Percentiles rank a stretch among this genome's conserved stretches.
Evolutionary conservation across 2,888 invertebrate species (phyloP).

Genomic region (Pollenia labialis): DNA sequence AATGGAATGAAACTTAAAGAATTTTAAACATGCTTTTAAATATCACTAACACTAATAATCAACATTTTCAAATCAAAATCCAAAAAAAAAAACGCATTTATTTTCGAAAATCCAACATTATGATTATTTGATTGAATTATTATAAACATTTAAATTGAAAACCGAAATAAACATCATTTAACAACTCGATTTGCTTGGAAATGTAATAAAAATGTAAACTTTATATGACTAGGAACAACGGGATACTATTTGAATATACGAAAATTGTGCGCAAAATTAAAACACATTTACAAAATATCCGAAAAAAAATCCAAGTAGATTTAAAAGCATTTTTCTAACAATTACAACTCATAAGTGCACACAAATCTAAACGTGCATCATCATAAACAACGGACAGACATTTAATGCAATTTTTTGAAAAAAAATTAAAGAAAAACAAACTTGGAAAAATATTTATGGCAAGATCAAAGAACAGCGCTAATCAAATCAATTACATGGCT

Average conservation of each 20-base stretch:
- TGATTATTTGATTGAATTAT: conserved; percentile 72
- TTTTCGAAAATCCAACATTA: conserved; percentile 31
- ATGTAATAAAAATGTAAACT: conserved; percentile 66
- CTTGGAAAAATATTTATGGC: conserved; percentile 65
- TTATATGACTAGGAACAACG: conserved; percentile 57
- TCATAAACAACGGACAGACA: conserved; percentile 62
- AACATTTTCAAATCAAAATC: conserved; percentile 17
- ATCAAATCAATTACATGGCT: conserved; percentile 71
- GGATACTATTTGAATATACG: conserved; percentile 33
- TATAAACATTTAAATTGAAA: conserved; percentile 65
- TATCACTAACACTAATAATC: conserved; percentile 48
- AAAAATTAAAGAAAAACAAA: conserved; percentile 62
- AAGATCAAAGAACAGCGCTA: conserved; percentile 67
- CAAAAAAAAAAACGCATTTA: conserved; percentile 9
- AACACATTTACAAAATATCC: conserved; percentile 25
- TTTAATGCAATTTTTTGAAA: conserved; percentile 71
- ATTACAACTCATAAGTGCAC: conserved; percentile 76
- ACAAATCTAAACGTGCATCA: conserved; percentile 58
- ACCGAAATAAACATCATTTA: conserved; percentile 61
- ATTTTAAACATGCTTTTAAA: conserved; percentile 29
- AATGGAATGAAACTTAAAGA: not conserved
- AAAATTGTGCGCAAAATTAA: conserved; percentile 28
- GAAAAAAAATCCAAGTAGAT: conserved; percentile 33
- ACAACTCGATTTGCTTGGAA: conserved; percentile 54
- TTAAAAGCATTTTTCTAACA: conserved; percentile 77